phyloP scores from a whole-genome alignment of 2,113 vertebrate species.

The Hyaena hyaena region DNA sequence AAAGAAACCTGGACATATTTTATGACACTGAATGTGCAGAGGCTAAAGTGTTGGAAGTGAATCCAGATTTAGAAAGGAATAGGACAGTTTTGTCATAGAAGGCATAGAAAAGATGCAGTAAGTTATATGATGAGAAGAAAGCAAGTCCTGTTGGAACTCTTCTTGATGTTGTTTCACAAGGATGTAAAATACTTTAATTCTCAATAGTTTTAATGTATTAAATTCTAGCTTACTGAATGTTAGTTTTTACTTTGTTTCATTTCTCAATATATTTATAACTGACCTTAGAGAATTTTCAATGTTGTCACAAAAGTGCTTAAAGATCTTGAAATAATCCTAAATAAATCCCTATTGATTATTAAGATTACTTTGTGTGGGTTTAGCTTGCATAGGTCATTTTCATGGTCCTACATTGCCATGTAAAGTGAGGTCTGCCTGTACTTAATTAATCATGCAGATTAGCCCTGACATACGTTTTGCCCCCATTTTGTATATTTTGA shows the following conservation, averaged over 20 bases:
- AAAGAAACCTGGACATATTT: conserved; percentile 11
- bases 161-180: background rate
- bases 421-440: background rate
- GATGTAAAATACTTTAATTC: background rate
- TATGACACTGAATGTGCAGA: background rate
- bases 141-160: background rate
- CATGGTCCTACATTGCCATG: background rate
- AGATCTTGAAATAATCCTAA: background rate
- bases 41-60: background rate
- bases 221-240: background rate
- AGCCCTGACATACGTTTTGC: background rate
- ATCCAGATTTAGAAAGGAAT: background rate
- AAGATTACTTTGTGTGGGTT: background rate
- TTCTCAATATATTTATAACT: background rate
- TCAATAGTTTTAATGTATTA: background rate
- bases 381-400: background rate
- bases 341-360: background rate
- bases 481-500: background rate
- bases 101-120: background rate
- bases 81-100: background rate
- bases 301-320: background rate
- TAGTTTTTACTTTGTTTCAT: background rate
- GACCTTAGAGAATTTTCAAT: background rate
- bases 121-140: background rate
- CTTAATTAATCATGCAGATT: background rate